Conservation (phyloP, 2,888 invertebrate species). For the Callimorpha dominula region DNA sequence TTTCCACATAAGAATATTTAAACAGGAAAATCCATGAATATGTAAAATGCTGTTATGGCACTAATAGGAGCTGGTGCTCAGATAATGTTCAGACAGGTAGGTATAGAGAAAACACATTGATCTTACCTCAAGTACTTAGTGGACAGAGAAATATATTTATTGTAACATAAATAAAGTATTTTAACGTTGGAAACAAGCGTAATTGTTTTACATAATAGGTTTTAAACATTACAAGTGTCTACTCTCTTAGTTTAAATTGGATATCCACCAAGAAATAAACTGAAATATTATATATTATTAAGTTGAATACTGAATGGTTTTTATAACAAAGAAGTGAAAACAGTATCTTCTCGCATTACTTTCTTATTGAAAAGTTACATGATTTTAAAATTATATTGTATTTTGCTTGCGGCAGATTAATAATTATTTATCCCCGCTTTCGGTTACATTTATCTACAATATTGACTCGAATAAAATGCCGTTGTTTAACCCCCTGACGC, state of each 20-base stretch:
- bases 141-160: too few relatives aligned
- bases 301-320: not conserved
- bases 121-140: too few relatives aligned
- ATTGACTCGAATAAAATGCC: too few relatives aligned
- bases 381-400: conserved; percentile 22
- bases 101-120: too few relatives aligned
- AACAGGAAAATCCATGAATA: too few relatives aligned
- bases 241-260: not conserved
- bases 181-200: not conserved
- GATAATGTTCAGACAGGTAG: too few relatives aligned
- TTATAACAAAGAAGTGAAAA: not conserved
- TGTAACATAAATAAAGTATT: not conserved
- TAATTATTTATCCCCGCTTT: conserved; percentile 20
- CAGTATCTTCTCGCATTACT: not conserved
- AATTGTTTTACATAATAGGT: not conserved
- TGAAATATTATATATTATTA: not conserved
- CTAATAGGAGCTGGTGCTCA: too few relatives aligned
- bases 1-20: too few relatives aligned
- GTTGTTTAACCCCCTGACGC: too few relatives aligned
- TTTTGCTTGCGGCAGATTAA: conserved; percentile 25
- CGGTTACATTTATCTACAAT: conserved; percentile 9
- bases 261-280: not conserved
- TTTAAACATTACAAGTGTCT: not conserved
- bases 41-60: too few relatives aligned
- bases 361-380: conserved; percentile 23